Evolutionary conservation across 2,113 vertebrate species (phyloP), one percentile per base, ranked within the genome.

Genomic region (Oreochromis tanganicae): DNA sequence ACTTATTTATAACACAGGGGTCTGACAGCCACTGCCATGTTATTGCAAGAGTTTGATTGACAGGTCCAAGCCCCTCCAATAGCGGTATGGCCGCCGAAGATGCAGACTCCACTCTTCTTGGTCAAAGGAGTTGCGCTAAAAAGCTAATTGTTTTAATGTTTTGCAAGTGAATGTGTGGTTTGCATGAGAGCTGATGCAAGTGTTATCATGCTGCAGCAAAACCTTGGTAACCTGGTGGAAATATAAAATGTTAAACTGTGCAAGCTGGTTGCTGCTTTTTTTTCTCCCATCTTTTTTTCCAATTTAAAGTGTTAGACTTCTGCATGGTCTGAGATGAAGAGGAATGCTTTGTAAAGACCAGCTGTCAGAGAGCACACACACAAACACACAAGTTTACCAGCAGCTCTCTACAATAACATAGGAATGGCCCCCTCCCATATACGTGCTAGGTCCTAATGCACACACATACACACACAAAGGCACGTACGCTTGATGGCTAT

Each of bases 401-500:
- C 82, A 84, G 63, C 82, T 88, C 86, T 50, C 81, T 71, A 80
- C 89, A 87, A 88, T 93, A 89, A 85, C 85, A 89, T 82, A 85
- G 86, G 88, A 92, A 90, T 91, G 93, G 43, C 88, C 87, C 89
- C 90, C 92, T 90, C 90, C 88, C 86, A 89, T 85, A 92, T 88
- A 90, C n/a, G 43, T 90, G 91, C 89, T 75, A 85, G 86, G 88
- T 92, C 88, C 93, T 93, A 91, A 92, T 89, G 11, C 89, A 82
- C 86, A 90, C 90, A 88, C 89, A 82, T 50, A 90, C 90, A 89
- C 91, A 87, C 85, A 95, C 93, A 94, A 91, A 94, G 88, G 90
- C 93, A 93, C 68, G 87, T 84, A 94, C 81, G 89, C 94, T 86
- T 91, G 94, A 95, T 95, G 90, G 94, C 92, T 96, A 95, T 95